Conservation (phyloP, 2,113 vertebrate genomes). For the Ia io region DNA sequence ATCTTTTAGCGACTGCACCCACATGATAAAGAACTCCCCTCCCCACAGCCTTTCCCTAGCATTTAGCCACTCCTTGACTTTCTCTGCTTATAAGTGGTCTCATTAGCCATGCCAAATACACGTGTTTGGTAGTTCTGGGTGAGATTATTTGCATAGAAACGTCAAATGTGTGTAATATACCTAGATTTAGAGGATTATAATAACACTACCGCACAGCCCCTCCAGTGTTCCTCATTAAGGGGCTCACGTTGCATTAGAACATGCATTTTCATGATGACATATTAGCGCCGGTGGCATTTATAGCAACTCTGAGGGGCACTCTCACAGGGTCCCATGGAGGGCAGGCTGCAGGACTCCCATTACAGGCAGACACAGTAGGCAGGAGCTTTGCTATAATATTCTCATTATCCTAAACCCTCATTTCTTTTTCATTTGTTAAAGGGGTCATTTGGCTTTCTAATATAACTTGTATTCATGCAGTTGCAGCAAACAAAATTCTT, state of each 20-base stretch:
- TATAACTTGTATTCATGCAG: not conserved
- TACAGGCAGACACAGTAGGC: not conserved
- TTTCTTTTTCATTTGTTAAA: slow-evolving; percentile 40
- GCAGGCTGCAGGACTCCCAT: not conserved
- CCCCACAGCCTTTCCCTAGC: not conserved
- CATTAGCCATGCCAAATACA: not conserved
- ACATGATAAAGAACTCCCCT: not conserved
- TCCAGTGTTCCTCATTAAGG: slow-evolving; percentile 8
- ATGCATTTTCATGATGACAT: not conserved
- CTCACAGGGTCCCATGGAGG: not conserved
- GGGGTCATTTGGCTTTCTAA: slow-evolving; percentile 35
- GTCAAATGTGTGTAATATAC: slow-evolving; percentile 3
- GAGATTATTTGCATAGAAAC: slow-evolving; percentile 13
- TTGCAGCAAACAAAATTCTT: not conserved
- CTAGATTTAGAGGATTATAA: slow-evolving; percentile 6
- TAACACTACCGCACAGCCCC: not conserved
- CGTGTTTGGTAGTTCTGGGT: not conserved
- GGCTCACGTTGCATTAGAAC: not conserved
- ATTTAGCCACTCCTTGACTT: not conserved
- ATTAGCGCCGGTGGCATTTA: not conserved
- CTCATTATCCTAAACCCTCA: slow-evolving; percentile 39
- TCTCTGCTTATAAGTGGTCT: not conserved
- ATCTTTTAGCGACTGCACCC: not conserved
- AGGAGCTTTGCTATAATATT: not conserved
- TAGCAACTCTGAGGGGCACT: not conserved